Base-by-base conservation (phyloP, 2,113 vertebrate species). In the Morone chrysops region DNA sequence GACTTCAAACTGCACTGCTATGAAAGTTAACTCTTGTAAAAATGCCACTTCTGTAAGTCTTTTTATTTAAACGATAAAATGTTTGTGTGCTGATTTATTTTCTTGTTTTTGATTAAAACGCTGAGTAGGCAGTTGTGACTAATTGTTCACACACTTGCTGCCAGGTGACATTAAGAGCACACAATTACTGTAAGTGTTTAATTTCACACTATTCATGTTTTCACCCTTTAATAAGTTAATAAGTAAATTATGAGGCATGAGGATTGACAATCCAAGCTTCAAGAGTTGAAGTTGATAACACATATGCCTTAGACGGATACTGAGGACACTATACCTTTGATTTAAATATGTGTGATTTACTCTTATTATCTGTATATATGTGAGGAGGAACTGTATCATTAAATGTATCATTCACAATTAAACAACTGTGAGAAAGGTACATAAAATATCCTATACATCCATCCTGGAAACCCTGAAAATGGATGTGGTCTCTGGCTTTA, bases 151-250 rank as follows among this genome's bases (percentile, higher is more conserved):
- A 43, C 50, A 22, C 5, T 40, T 8, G 51, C 16, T 50, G 48
- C 31, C 60, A 36, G 50, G 57, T 70, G 48, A 69, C 4, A 14
- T 70, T 65, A 56, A 43, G 3, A 75, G 51, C 17, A 53, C 47
- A 61, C 5, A 67, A 43, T 75, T 65, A 62, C 54, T 43, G 8
- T 57, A 62, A 70, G 36, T 69, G 56, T 38, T 75, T 62, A 45
- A 70, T 54, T 18, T 51, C 10, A 13, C 38, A 53, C 13, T 20
- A 51, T 62, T 14, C 4, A 31, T 71, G 36, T 43, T 22, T 47
- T 70, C 51, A 10, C 40, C 25, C 22, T 62, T 57, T n/a, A n/a
- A n/a, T n/a, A n/a, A n/a, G 41, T 70, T 65, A 17, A 63, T 63
- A 50, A 40, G 36, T 41, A 10, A 14, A n/a, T 51, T 25, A 54